Percentiles rank a stretch among this genome's conserved stretches.
phyloP scores from a whole-genome alignment of 2,797 vertebrate species.

The Mus minutoides region DNA sequence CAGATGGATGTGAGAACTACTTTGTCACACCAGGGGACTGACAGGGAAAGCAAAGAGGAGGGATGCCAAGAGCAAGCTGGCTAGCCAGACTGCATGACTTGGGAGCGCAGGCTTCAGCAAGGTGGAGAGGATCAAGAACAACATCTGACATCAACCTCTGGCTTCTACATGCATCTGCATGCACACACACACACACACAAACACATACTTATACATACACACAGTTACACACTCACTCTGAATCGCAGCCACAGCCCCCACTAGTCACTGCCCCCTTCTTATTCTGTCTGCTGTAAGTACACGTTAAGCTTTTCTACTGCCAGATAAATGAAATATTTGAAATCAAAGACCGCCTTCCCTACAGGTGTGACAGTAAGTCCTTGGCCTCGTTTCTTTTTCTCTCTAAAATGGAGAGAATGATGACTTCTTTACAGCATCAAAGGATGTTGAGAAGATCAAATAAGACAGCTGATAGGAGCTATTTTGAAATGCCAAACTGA shows the following conservation, averaged over 20 bases:
- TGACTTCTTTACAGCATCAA: background rate
- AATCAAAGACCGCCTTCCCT: background rate
- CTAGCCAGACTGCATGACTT: background rate
- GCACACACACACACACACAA: background rate
- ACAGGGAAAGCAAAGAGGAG: background rate
- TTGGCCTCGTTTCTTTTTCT: background rate
- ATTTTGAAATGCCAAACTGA: slow-evolving; percentile 6
- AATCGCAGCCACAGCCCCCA: background rate
- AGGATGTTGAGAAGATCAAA: background rate
- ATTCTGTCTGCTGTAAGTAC: background rate
- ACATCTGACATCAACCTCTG: background rate
- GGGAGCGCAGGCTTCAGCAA: background rate
- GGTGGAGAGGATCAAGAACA: background rate
- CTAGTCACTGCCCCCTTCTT: background rate
- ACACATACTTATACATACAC: background rate
- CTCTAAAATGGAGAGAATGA: slow-evolving; percentile 35
- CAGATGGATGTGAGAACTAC: background rate
- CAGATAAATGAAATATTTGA: background rate
- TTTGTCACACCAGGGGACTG: background rate
- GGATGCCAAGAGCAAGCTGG: background rate
- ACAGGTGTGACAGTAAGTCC: background rate
- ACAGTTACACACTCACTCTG: background rate
- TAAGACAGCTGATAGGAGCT: background rate
- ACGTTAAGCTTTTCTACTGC: background rate
- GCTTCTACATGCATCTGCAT: background rate